phyloP scores from a whole-genome alignment of 2,888 invertebrate species.

The Leptinotarsa peninsularis region DNA sequence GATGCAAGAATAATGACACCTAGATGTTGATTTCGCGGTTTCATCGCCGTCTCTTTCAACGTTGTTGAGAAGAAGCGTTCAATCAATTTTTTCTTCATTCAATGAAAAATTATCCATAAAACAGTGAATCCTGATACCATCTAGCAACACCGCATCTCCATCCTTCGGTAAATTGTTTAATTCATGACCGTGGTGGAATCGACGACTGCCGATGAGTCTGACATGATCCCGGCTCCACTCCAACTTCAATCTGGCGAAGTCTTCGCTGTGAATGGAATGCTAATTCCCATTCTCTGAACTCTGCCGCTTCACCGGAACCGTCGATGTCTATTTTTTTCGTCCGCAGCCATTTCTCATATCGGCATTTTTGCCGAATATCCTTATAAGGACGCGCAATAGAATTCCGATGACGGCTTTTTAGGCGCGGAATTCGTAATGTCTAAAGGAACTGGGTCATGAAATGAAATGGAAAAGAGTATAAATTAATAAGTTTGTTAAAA shows the following conservation, averaged over 20 bases:
- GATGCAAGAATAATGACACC: no score
- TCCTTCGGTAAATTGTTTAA: slow-evolving; percentile 35
- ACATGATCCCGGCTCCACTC: slow-evolving; percentile 51
- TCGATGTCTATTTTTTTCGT: slow-evolving; percentile 47
- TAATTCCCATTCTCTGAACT: slow-evolving; percentile 61
- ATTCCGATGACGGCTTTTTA: slow-evolving; percentile 3
- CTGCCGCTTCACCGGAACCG: slow-evolving; percentile 59
- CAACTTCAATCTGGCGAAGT: slow-evolving; percentile 63
- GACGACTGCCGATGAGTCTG: slow-evolving; percentile 49
- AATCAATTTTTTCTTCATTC: no score
- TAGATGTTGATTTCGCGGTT: no score
- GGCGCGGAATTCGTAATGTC: not conserved
- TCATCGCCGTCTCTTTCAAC: no score
- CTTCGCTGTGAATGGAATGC: slow-evolving; percentile 61
- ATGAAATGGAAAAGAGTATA: not conserved
- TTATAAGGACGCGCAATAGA: not conserved
- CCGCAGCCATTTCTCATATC: slow-evolving; percentile 44
- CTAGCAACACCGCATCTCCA: slow-evolving; percentile 4
- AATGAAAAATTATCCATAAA: no score
- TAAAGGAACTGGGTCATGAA: not conserved
- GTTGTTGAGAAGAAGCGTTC: no score
- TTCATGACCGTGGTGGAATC: slow-evolving; percentile 51
- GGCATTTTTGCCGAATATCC: slow-evolving; percentile 25
- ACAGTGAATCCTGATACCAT: not conserved
- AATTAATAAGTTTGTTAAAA: not conserved